These are phyloP conservation scores for Bradypus variegatus DNA, from an alignment of 2,797 vertebrate species.

Conservation along the genomic window DNA sequence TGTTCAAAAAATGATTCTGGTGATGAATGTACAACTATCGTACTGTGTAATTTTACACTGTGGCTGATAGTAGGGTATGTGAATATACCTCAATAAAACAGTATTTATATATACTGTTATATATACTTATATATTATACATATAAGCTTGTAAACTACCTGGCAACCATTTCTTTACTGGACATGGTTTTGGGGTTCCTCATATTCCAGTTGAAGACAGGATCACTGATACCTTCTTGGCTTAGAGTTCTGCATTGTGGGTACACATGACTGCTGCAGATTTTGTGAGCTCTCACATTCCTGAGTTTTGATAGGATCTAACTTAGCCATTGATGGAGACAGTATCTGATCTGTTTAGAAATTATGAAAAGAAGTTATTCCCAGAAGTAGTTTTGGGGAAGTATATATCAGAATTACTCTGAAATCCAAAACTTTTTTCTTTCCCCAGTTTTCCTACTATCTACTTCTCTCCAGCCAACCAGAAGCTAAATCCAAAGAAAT, in stretches of 20 bases:
- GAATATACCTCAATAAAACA: too few relatives aligned
- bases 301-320: background rate
- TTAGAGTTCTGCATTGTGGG: background rate
- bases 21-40: too few relatives aligned
- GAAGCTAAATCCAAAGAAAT: constrained; percentile 95
- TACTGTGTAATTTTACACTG: too few relatives aligned
- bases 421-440: constrained; percentile 12
- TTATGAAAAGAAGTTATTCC: constrained; percentile 16
- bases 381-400: background rate
- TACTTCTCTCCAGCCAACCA: constrained; percentile 92
- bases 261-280: background rate
- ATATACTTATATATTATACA: too few relatives aligned
- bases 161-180: background rate
- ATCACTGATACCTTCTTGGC: background rate
- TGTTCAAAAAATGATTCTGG: too few relatives aligned
- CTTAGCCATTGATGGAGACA: background rate
- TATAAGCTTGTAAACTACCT: background rate
- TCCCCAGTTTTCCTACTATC: constrained; percentile 91
- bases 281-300: background rate
- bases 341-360: constrained; percentile 28
- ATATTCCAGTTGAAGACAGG: background rate
- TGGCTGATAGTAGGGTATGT: too few relatives aligned
- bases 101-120: too few relatives aligned
- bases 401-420: background rate
- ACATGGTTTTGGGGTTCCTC: background rate